Conservation (phyloP, 1,140 invertebrate species). For the Drosophila sp. region DNA sequence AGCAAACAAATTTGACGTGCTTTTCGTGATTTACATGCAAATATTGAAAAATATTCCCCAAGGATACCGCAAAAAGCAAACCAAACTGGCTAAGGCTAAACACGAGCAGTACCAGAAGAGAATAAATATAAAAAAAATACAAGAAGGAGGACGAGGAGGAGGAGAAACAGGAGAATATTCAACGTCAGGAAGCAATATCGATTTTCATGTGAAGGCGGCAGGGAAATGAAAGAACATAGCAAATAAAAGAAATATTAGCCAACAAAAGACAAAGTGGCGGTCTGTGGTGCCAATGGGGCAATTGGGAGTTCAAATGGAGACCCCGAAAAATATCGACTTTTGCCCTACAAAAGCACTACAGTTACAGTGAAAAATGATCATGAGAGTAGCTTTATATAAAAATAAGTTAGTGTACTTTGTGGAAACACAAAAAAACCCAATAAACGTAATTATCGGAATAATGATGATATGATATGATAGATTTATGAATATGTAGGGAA, state of each 20-base stretch:
- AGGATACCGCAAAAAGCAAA: constrained; percentile 80
- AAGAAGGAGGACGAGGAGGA: constrained; percentile 23
- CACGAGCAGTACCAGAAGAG: constrained; percentile 47
- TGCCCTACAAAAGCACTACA: constrained; percentile 1
- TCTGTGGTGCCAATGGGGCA: constrained; percentile 39
- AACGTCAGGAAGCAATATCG: constrained; percentile 73
- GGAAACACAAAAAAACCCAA: too few species aligned
- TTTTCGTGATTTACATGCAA: constrained; percentile 84
- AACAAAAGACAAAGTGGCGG: constrained; percentile 79
- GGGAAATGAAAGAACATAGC: constrained; percentile 55
- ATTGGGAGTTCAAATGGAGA: constrained; percentile 42
- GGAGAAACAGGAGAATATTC: constrained; percentile 50
- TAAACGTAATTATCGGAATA: too few species aligned
- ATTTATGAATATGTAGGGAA: too few species aligned
- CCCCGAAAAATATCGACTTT: constrained; percentile 20
- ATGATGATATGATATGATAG: too few species aligned
- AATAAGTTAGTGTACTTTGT: too few species aligned
- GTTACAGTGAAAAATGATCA: constrained; percentile 32
- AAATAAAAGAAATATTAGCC: constrained; percentile 83
- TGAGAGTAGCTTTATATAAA: background rate
- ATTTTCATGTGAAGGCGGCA: constrained; percentile 66
- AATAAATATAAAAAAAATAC: constrained; percentile 28
- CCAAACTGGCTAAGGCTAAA: constrained; percentile 57
- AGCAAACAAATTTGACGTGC: constrained; percentile 84
- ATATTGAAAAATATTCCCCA: constrained; percentile 84